Conservation (phyloP, 2,113 vertebrate species). For the Prionailurus viverrinus region DNA sequence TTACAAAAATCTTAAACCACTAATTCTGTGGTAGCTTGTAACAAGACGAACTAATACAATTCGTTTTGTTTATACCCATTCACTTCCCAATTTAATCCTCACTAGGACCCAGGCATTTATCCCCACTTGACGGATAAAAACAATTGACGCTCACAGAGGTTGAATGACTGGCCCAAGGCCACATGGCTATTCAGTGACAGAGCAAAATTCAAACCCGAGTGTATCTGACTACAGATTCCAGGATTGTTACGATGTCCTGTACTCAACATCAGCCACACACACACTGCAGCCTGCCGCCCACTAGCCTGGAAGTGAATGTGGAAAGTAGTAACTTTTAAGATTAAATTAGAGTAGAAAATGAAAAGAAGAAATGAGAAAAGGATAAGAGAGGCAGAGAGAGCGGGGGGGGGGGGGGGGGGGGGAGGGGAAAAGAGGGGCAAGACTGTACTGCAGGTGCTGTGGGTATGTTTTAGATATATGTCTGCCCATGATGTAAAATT, state of each 20-base stretch:
- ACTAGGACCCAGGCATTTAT: background rate
- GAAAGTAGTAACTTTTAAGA: background rate
- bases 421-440: background rate
- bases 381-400: background rate
- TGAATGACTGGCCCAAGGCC: background rate
- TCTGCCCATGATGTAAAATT: background rate
- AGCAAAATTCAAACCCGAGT: background rate
- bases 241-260: background rate
- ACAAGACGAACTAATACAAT: background rate
- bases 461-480: background rate
- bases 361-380: background rate
- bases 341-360: background rate
- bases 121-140: background rate
- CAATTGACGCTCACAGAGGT: background rate
- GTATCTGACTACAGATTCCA: background rate
- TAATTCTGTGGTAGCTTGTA: background rate
- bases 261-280: background rate
- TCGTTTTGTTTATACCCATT: background rate
- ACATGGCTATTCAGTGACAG: background rate
- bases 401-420: fast-evolving
- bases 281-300: background rate
- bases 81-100: background rate
- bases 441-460: background rate
- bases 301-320: background rate
- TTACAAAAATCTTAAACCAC: background rate